Base-by-base conservation (phyloP, 2,797 vertebrate genomes). In the Carapus acus region DNA sequence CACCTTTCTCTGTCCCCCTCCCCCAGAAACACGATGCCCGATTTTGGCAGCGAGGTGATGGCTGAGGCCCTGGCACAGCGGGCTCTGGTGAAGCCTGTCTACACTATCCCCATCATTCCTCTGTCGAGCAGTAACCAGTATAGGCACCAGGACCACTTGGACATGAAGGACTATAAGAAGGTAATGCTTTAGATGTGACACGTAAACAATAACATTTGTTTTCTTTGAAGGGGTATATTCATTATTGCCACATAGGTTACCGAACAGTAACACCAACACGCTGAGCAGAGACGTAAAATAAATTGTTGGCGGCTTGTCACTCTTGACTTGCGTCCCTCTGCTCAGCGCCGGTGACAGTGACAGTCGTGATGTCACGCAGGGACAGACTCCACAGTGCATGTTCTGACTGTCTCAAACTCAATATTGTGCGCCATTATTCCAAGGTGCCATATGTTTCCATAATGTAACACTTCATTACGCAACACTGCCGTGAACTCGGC, bases 101-200 rank as follows among this genome's bases (percentile, higher is more conserved):
- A 99, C 75, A 83, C 92, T 79, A 91, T 97, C 83, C 96, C 96
- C 73, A 90, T 94, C 83, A 89, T 94, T 78, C 93, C 94, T 67
- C 85, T 93, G 73, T 82, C 91, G 73, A 94, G 84, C 83, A 94
- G 88, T 76, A 91, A 86, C 84, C 91, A 95, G 58, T 95, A 91
- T 81, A 88, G 94, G 80, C 93, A 96, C 78, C 94, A 96, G 81
- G 94, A 98, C 80, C 87, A 90, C 73, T 80, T 92, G 84, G 96
- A 98, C 63, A 84, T 93, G 79, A 99, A 97, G 86, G 93, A 97
- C 75, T 96, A 91, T 73, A 98, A 95, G 87, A 95, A 91, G 69
- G 88, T 91, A 67, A 70, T 69, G 12, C 20, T 9, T 15, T 9
- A 27, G 4, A n/a, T n/a, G n/a, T n/a, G n/a, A n/a, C n/a, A n/a